Conservation (phyloP, 2,113 vertebrate species). For the Mionectes macconnelli region DNA sequence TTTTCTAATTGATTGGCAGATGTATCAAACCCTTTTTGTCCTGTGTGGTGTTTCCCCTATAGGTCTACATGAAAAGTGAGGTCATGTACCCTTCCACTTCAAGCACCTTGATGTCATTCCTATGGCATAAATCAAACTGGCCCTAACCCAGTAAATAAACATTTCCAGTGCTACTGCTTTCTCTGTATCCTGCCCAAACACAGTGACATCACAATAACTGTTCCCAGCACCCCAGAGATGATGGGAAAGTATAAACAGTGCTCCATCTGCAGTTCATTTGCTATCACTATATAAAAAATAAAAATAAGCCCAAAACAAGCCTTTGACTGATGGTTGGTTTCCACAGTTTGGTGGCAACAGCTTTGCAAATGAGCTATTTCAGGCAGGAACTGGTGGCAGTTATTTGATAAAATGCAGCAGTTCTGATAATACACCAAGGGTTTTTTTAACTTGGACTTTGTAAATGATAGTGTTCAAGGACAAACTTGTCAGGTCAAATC, state of each 20-base stretch:
- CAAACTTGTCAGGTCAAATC: constrained; percentile 51
- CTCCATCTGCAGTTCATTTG: constrained; percentile 53
- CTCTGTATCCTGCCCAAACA: not conserved
- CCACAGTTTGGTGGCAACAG: constrained; percentile 31
- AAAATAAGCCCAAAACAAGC: constrained; percentile 25
- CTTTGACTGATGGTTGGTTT: constrained; percentile 40
- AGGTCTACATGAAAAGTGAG: not conserved
- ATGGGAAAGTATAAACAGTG: constrained; percentile 54
- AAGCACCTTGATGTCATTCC: not conserved
- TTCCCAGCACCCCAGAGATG: not conserved
- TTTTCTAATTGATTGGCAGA: not conserved
- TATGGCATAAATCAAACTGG: not conserved
- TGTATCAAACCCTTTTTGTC: not conserved
- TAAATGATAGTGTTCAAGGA: constrained; percentile 30
- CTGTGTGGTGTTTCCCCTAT: not conserved
- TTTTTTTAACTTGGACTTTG: not conserved
- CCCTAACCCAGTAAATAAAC: not conserved
- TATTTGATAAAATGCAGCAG: constrained; percentile 47
- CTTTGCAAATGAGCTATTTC: constrained; percentile 27
- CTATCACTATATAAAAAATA: not conserved
- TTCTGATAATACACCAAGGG: not conserved
- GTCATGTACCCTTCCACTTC: not conserved
- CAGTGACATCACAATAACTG: not conserved
- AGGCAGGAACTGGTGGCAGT: constrained; percentile 6
- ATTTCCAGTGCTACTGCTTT: not conserved